A percentile compares a stretch with the other conserved stretches of the same genome.
Conservation (phyloP, 2,888 invertebrate species). For the Drosophila affinis region DNA sequence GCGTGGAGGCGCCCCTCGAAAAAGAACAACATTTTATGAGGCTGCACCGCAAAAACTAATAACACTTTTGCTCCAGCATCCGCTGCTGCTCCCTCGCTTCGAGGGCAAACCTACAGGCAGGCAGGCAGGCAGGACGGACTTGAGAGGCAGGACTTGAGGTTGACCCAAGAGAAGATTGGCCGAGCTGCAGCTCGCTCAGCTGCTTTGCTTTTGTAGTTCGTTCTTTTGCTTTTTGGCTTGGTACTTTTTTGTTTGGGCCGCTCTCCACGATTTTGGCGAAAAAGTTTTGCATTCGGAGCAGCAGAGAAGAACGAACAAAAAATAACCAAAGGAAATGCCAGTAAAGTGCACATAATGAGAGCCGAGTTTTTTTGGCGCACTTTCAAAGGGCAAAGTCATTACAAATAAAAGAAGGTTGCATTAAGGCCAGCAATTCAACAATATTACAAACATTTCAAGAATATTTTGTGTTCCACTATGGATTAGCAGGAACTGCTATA, state of each 20-base stretch:
- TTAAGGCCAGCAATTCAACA: constrained; percentile 11
- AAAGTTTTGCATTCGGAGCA: constrained; percentile 50
- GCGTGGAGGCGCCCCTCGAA: constrained; percentile 51
- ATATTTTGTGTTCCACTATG: background rate
- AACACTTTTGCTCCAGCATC: constrained; percentile 61
- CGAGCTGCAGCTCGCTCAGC: constrained; percentile 42
- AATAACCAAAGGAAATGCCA: constrained; percentile 35
- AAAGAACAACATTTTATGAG: constrained; percentile 71
- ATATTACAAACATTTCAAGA: background rate
- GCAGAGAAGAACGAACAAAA: constrained; percentile 20
- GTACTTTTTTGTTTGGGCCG: constrained; percentile 16
- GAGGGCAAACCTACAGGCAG: constrained; percentile 19
- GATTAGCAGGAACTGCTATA: too few species aligned
- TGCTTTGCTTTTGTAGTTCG: constrained; percentile 42
- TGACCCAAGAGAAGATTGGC: constrained; percentile 62
- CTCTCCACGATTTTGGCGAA: constrained; percentile 24
- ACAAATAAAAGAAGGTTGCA: constrained; percentile 9
- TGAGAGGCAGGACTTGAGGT: constrained; percentile 65
- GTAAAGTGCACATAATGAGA: constrained; percentile 48
- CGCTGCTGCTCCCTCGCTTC: constrained; percentile 7
- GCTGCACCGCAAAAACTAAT: constrained; percentile 73
- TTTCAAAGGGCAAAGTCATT: constrained; percentile 24
- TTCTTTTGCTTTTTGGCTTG: constrained; percentile 18
- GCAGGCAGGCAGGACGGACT: constrained; percentile 39
- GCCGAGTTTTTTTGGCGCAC: constrained; percentile 21